Evolutionary conservation across 2,797 vertebrate species (phyloP).

Genomic region (Aeoliscus strigatus): DNA sequence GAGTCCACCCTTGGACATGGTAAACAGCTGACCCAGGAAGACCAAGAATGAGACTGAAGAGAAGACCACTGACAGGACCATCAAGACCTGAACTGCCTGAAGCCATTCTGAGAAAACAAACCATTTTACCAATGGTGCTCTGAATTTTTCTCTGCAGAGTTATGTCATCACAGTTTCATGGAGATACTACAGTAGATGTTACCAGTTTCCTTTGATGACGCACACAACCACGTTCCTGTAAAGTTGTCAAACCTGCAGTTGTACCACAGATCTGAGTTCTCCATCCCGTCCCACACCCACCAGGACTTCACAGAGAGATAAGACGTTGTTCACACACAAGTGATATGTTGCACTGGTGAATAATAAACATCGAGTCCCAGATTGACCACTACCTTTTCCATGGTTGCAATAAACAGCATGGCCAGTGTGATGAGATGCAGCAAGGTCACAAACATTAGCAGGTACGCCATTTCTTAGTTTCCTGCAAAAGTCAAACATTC

Average conservation of each 20-base stretch:
- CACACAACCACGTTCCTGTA: conserved; percentile 76
- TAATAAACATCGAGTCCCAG: background rate
- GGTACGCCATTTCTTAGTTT: conserved; percentile 59
- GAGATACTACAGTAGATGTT: conserved; percentile 10
- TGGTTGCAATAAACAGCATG: conserved; percentile 87
- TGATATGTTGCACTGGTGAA: conserved; percentile 15
- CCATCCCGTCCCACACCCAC: conserved; percentile 80
- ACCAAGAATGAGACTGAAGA: conserved; percentile 85
- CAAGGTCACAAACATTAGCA: conserved; percentile 83
- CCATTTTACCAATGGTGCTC: background rate
- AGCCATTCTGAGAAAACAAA: conserved; percentile 76
- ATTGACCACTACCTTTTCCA: conserved; percentile 80
- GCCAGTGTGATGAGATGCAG: conserved; percentile 85
- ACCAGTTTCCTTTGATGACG: conserved; percentile 79
- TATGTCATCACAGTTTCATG: too few species aligned
- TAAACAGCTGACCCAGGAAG: conserved; percentile 88
- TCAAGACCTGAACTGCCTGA: conserved; percentile 83
- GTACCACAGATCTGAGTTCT: conserved; percentile 86
- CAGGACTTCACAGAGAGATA: conserved; percentile 75
- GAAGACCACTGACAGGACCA: conserved; percentile 85
- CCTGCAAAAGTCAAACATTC: conserved; percentile 28
- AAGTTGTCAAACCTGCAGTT: conserved; percentile 78
- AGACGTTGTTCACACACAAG: conserved; percentile 5
- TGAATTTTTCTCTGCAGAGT: too few species aligned
- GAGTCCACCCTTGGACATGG: conserved; percentile 83